Percentiles rank a stretch among this genome's conserved stretches.
These are phyloP conservation scores for Poeciliopsis gracilis DNA, from an alignment of 2,797 vertebrate species.

Conservation along the genomic window DNA sequence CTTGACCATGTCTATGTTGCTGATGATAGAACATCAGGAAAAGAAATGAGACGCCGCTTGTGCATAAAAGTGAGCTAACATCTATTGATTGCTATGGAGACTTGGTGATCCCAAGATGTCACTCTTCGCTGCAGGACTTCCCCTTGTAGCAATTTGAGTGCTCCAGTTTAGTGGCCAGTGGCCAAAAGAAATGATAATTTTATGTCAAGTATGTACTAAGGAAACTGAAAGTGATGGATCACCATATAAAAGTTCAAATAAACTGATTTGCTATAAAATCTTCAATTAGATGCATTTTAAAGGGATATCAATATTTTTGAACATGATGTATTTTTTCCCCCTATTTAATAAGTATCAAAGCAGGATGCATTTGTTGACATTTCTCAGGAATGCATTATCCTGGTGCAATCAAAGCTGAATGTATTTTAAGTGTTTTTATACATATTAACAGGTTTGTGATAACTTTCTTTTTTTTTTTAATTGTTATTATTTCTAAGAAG, in stretches of 20 bases:
- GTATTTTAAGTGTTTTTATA: neutral
- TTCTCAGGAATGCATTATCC: neutral
- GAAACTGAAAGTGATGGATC: neutral
- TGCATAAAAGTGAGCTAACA: neutral
- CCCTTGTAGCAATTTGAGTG: neutral
- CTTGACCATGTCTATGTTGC: neutral
- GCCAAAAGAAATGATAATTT: neutral
- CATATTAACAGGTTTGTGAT: neutral
- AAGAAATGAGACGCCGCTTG: neutral
- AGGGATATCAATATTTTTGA: neutral
- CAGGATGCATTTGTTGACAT: neutral
- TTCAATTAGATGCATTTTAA: neutral
- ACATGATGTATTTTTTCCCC: neutral
- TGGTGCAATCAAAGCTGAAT: neutral
- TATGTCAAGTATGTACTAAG: neutral
- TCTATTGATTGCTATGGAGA: neutral
- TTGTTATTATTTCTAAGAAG: neutral
- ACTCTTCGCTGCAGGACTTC: neutral
- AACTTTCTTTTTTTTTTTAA: neutral
- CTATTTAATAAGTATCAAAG: neutral
- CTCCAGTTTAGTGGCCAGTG: neutral
- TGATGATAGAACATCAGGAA: neutral
- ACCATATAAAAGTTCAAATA: neutral
- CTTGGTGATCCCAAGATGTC: neutral
- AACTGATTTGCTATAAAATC: neutral